phyloP scores from a whole-genome alignment of 2,888 invertebrate species.

The Asteroscopus sphinx region DNA sequence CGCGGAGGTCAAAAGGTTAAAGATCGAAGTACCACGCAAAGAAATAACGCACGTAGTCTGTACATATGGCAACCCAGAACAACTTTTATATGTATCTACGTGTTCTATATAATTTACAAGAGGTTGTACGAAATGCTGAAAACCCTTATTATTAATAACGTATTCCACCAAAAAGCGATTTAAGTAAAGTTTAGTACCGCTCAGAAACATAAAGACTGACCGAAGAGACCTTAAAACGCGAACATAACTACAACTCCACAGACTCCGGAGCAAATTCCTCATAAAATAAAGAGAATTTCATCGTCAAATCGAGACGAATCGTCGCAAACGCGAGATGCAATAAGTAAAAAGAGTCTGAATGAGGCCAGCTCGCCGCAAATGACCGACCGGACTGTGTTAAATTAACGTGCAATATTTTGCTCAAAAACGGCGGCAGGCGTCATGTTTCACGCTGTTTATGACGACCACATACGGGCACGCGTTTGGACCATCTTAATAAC shows the following conservation, averaged over 20 bases:
- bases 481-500: constrained; percentile 51
- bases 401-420: constrained; percentile 89
- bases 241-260: constrained; percentile 31
- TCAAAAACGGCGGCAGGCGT: constrained; percentile 86
- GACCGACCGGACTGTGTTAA: constrained; percentile 82
- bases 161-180: constrained; percentile 17
- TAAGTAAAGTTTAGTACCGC: constrained; percentile 40
- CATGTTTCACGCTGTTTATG: constrained; percentile 85
- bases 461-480: constrained; percentile 66
- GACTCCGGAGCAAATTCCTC: constrained; percentile 47
- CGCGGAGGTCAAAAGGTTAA: constrained; percentile 15
- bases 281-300: constrained; percentile 62
- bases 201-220: constrained; percentile 29
- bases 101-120: not conserved
- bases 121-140: constrained; percentile 9
- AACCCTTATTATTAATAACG: constrained; percentile 10
- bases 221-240: constrained; percentile 23
- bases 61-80: not conserved
- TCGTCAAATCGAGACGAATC: constrained; percentile 72
- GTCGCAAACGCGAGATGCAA: constrained; percentile 65
- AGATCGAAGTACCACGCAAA: constrained; percentile 26
- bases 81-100: not conserved
- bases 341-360: constrained; percentile 65
- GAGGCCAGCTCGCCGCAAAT: constrained; percentile 75
- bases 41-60: constrained; percentile 19